Conservation (phyloP, 35 echinoderm and acorn worm species). For the Holothuria glaberrima region DNA sequence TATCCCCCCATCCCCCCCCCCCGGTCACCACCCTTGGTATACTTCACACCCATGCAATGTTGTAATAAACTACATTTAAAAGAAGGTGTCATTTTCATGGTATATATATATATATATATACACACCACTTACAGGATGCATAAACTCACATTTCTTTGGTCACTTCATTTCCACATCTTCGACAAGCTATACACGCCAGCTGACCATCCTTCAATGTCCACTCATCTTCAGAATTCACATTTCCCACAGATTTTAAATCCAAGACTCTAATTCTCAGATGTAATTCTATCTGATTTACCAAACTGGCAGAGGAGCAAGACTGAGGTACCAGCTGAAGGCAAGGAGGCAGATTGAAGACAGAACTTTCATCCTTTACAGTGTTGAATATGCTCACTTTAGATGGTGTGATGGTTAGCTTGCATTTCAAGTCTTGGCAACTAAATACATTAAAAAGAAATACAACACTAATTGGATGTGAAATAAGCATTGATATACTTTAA, state of each 20-base stretch:
- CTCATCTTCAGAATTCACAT: neutral
- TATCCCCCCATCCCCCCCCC: too few species aligned
- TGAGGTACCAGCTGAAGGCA: constrained; percentile 4
- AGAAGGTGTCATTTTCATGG: too few species aligned
- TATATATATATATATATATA: too few species aligned
- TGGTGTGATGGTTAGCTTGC: neutral
- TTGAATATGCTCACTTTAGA: neutral
- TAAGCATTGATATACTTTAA: too few species aligned
- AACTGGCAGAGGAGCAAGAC: neutral
- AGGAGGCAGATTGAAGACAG: neutral
- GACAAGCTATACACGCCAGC: neutral
- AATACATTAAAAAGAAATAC: too few species aligned
- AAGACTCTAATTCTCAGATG: constrained; percentile 20
- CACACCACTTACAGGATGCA: too few species aligned
- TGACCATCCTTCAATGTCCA: too few species aligned
- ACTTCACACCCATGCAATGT: too few species aligned
- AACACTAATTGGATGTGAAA: too few species aligned
- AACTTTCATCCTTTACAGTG: neutral
- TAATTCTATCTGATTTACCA: neutral
- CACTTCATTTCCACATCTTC: neutral
- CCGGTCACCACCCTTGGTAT: too few species aligned
- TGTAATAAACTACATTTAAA: too few species aligned
- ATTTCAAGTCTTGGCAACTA: too few species aligned
- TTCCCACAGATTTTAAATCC: neutral
- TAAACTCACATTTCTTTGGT: constrained; percentile 11